Conservation (phyloP, 2,888 invertebrate species). For the Amphipoea lucens region DNA sequence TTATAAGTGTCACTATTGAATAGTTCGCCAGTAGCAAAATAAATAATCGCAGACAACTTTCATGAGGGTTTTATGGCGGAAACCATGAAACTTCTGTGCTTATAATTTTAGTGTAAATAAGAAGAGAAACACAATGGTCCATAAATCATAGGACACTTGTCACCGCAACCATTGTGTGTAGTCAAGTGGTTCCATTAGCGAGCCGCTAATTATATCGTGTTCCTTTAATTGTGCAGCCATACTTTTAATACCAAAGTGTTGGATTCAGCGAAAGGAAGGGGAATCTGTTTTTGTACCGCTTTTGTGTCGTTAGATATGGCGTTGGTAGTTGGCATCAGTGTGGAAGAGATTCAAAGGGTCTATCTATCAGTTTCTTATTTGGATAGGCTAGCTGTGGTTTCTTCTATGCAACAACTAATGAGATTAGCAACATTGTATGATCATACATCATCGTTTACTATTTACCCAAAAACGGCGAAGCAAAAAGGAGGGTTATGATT, state of each 20-base stretch:
- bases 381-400: neutral
- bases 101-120: neutral
- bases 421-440: neutral
- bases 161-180: slow-evolving; percentile 48
- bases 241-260: slow-evolving; percentile 31
- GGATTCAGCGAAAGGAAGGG: slow-evolving; percentile 13
- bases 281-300: slow-evolving; percentile 22
- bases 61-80: neutral
- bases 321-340: neutral
- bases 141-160: slow-evolving; percentile 65
- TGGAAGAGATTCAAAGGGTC: neutral
- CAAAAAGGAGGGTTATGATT: too few species aligned
- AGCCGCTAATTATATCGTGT: slow-evolving; percentile 58
- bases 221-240: slow-evolving; percentile 54
- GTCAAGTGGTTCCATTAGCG: slow-evolving; percentile 44
- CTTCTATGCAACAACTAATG: neutral
- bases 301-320: slow-evolving; percentile 5
- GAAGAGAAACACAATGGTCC: slow-evolving; percentile 60
- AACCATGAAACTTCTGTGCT: slow-evolving; percentile 37
- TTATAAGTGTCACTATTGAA: neutral
- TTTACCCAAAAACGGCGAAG: too few species aligned
- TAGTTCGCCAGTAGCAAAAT: neutral
- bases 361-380: neutral
- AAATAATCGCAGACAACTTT: neutral
- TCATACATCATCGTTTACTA: neutral